Conservation (phyloP, 2,888 invertebrate genomes). For the Pyrochroa serraticornis region DNA sequence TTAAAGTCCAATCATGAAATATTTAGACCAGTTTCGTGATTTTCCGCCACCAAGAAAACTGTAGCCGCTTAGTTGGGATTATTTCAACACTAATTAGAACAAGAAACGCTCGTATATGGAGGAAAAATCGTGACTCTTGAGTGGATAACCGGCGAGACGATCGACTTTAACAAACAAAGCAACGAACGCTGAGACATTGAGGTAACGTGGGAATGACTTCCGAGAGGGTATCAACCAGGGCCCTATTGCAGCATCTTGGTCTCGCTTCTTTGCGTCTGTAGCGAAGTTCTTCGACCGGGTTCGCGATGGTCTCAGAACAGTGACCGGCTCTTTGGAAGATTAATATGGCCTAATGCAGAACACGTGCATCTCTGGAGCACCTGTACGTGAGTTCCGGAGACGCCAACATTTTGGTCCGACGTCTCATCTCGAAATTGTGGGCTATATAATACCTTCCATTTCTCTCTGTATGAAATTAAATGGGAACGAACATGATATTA, state of each 20-base stretch:
- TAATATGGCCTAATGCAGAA: conserved; percentile 26
- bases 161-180: conserved; percentile 14
- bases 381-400: conserved; percentile 26
- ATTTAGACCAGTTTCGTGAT: neutral
- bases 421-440: conserved; percentile 26
- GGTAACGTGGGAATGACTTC: conserved; percentile 29
- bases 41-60: neutral
- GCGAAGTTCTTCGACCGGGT: neutral
- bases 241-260: conserved; percentile 2
- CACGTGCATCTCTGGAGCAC: conserved; percentile 20
- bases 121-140: conserved; percentile 15
- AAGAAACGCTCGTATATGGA: neutral
- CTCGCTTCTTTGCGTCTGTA: neutral
- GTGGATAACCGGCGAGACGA: neutral
- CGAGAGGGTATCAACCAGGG: conserved; percentile 26
- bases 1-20: neutral
- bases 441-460: conserved; percentile 25
- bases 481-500: conserved; percentile 31
- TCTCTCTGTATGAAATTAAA: conserved; percentile 32
- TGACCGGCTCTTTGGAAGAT: conserved; percentile 20
- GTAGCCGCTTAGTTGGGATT: neutral
- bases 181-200: conserved; percentile 20
- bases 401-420: conserved; percentile 15
- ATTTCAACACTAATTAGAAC: conserved; percentile 8
- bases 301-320: conserved; percentile 4